Conservation (phyloP, 2,888 invertebrate species). For the Thera britannica region DNA sequence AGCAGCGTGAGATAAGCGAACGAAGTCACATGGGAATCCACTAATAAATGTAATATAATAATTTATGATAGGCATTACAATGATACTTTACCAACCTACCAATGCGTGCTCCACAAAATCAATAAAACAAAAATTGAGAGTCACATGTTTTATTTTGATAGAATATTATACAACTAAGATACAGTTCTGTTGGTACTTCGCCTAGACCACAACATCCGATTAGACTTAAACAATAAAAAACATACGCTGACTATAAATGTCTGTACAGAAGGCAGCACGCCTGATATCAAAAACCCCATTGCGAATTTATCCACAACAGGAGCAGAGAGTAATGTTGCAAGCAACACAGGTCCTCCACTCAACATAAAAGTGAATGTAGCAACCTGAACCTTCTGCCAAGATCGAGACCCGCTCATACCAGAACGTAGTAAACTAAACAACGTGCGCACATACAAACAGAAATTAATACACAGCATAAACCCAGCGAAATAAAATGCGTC, state of each 20-base stretch:
- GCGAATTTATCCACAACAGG: conserved; percentile 4
- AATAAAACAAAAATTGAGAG: too few relatives aligned
- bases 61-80: too few relatives aligned
- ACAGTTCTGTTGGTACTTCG: neutral
- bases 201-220: conserved; percentile 27
- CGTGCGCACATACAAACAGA: conserved; percentile 18
- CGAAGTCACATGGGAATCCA: too few relatives aligned
- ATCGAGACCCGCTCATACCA: conserved; percentile 6
- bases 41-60: too few relatives aligned
- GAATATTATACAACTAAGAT: neutral
- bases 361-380: conserved; percentile 15
- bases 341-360: conserved; percentile 24
- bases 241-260: conserved; percentile 13
- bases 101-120: too few relatives aligned
- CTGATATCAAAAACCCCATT: neutral
- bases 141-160: neutral
- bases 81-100: too few relatives aligned
- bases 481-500: conserved; percentile 15
- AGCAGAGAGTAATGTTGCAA: conserved; percentile 7
- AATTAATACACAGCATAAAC: conserved; percentile 18
- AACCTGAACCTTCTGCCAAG: conserved; percentile 22
- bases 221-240: conserved; percentile 28
- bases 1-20: too few relatives aligned
- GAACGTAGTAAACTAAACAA: conserved; percentile 18
- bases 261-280: conserved; percentile 15